Evolutionary conservation across 2,797 vertebrate genomes (phyloP).

Genomic region (Rhabdophis nuchalis): DNA sequence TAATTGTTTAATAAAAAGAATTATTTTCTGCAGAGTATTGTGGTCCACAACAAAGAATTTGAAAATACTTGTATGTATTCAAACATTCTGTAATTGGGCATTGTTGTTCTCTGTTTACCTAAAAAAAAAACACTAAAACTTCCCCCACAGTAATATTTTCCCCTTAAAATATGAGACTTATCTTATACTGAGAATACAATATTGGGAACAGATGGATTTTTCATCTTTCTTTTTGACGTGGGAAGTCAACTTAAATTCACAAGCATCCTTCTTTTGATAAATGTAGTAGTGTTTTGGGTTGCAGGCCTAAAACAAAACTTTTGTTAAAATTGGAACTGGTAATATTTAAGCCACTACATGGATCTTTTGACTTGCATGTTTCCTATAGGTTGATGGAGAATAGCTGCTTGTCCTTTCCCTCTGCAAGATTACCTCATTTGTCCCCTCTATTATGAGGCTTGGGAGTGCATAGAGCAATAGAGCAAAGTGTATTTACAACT

Average conservation of each 20-base stretch:
- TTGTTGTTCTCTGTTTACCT: background rate
- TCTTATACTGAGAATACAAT: background rate
- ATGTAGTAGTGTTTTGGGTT: background rate
- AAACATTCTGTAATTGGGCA: background rate
- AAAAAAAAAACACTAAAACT: background rate
- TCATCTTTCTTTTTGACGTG: background rate
- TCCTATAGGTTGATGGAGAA: background rate
- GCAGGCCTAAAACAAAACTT: background rate
- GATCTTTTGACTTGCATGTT: too few relatives aligned
- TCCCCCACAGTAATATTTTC: background rate
- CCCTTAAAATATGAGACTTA: background rate
- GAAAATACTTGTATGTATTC: background rate
- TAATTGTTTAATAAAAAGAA: slow-evolving; percentile 12
- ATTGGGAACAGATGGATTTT: background rate
- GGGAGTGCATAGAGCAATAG: background rate
- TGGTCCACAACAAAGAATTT: background rate
- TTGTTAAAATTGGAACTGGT: background rate
- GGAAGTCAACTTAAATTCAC: background rate
- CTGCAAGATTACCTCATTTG: background rate
- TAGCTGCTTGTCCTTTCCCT: background rate
- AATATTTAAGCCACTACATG: background rate
- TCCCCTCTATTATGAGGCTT: background rate
- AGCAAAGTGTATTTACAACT: background rate
- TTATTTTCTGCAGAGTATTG: background rate
- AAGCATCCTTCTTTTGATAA: background rate